Evolutionary conservation across 2,888 invertebrate genomes (phyloP), one percentile per base, ranked within the genome.

Genomic region (Halictus quadricinctus): DNA sequence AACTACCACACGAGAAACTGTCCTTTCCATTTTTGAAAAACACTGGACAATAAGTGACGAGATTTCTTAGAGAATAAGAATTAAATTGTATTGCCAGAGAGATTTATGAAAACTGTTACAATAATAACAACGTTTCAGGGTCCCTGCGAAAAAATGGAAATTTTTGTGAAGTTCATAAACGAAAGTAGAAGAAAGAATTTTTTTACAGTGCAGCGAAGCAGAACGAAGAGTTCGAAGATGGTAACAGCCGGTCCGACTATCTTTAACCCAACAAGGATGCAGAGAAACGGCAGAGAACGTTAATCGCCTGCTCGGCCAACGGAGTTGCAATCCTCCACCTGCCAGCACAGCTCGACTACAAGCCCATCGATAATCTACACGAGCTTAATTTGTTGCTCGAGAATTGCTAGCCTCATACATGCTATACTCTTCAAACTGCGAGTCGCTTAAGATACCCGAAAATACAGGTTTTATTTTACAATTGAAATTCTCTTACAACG

Each of bases 211-310:
- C 48, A 69, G 25, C 50, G 54, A 10, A n/a, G 25, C 77, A 80
- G 79, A 85, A 72, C 79, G 81, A 76, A 80, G 69, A 79, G 87
- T 83, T 89, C 84, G 60, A 60, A 60, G 64, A 64, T 64, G 15
- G 29, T 64, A 25, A 15, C 64, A 29, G 73, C 60, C 84, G 76
- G 75, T 81, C 76, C 70, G 81, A 84, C 90, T 89, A 89, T 89
- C 89, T 89, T 89, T 89, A 89, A 89, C 89, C 79, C 75, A 76
- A 70, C 77, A 85, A 84, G 74, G 66, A 58, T 46, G n/a, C 73
- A 76, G 54, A 60, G 69, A 73, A 85, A 78, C 43, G 10, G 72
- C 69, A 29, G 41, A 50, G 15, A 2, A 69, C n/a, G 66, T 29
- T n/a, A 21, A 70, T 72, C 77, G 41, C 41, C 54, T 41, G 69